These are phyloP conservation scores for Onychomys arenicola DNA, from an alignment of 2,797 vertebrate species.

Conservation along the genomic window DNA sequence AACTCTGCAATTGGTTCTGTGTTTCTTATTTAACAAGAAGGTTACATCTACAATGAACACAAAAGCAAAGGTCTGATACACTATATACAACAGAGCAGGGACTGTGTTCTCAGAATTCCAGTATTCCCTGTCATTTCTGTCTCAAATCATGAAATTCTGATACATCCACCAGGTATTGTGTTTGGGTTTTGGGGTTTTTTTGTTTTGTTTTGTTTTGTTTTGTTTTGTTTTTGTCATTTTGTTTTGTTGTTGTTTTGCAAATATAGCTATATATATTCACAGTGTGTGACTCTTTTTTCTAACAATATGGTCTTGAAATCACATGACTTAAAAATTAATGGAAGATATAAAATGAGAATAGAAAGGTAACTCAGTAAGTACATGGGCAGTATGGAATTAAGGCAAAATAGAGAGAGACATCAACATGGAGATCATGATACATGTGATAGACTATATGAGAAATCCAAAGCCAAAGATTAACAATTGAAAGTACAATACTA, in stretches of 20 bases:
- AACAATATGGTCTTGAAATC: background rate
- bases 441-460: background rate
- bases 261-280: background rate
- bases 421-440: background rate
- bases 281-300: background rate
- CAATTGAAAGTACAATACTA: background rate
- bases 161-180: background rate
- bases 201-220: too few relatives aligned
- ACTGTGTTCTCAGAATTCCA: background rate
- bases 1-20: too few relatives aligned
- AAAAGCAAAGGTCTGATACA: background rate
- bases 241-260: background rate
- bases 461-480: background rate
- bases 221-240: too few relatives aligned
- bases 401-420: background rate
- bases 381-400: background rate
- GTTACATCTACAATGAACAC: too few relatives aligned
- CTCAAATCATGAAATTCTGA: background rate
- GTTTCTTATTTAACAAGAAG: too few relatives aligned
- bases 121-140: background rate
- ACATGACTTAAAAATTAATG: background rate
- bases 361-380: background rate
- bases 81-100: background rate
- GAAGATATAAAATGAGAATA: background rate
- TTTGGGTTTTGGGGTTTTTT: background rate